phyloP scores from a whole-genome alignment of 1,140 invertebrate genomes.

The Alviniconcha marisindica region DNA sequence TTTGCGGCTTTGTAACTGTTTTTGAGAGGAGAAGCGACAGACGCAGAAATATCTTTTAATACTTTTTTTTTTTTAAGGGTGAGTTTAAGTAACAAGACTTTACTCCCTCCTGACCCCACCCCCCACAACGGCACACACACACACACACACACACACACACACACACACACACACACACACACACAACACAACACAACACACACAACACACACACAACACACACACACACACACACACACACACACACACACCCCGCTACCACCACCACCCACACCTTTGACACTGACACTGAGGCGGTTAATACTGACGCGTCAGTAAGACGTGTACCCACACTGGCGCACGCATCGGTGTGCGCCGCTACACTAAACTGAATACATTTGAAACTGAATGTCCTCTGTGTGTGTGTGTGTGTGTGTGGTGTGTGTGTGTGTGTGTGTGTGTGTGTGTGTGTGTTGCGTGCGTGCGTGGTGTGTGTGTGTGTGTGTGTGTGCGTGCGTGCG shows the following conservation, averaged over 20 bases:
- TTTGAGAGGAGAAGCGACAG: not conserved
- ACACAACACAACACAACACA: not conserved
- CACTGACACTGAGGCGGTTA: not conserved
- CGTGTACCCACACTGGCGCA: too few species aligned
- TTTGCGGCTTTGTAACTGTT: not conserved
- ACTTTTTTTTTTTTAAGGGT: too few species aligned
- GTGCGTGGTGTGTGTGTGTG: too few species aligned
- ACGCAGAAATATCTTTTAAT: too few species aligned
- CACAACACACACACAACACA: not conserved
- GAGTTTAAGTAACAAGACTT: not conserved
- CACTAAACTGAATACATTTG: not conserved
- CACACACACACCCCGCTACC: too few species aligned
- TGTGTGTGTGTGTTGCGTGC: too few species aligned
- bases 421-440: too few species aligned
- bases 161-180: not conserved
- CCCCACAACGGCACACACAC: not conserved
- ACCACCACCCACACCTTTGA: too few species aligned
- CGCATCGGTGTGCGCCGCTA: not conserved
- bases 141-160: conserved; percentile 9
- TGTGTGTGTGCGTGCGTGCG: not conserved
- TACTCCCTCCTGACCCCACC: not conserved
- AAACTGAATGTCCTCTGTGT: too few species aligned
- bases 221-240: too few species aligned
- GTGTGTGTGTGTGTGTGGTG: too few species aligned
- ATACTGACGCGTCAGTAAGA: not conserved